Evolutionary conservation across 2,888 invertebrate genomes (phyloP).

Genomic region (Sphinx pinastri): DNA sequence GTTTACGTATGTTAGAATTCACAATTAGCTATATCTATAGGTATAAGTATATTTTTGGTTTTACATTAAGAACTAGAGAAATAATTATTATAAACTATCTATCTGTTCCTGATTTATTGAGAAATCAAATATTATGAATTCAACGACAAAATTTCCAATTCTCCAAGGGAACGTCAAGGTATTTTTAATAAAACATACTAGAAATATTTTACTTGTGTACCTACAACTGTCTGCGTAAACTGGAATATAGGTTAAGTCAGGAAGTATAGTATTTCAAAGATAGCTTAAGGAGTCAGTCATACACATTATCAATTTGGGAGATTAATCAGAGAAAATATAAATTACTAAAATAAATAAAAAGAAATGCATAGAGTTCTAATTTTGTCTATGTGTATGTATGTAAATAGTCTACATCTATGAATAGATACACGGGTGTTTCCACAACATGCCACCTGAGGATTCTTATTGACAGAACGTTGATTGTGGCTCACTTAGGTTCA

Average conservation of each 20-base stretch:
- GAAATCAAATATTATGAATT: background rate
- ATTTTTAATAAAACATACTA: background rate
- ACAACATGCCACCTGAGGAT: conserved; percentile 51
- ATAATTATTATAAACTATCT: too few relatives aligned
- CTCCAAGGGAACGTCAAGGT: background rate
- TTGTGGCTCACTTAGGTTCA: conserved; percentile 43
- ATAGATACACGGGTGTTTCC: conserved; percentile 51
- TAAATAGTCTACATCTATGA: conserved; percentile 45
- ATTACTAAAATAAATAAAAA: conserved; percentile 50
- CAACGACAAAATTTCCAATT: background rate
- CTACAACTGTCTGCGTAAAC: background rate
- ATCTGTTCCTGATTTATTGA: too few relatives aligned
- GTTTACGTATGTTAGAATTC: background rate
- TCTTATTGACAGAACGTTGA: conserved; percentile 30
- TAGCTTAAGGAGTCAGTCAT: background rate
- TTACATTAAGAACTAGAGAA: too few relatives aligned
- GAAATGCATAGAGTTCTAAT: conserved; percentile 66
- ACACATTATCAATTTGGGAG: background rate
- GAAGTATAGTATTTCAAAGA: background rate
- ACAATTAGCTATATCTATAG: background rate
- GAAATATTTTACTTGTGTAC: background rate
- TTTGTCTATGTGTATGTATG: conserved; percentile 17
- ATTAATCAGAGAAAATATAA: conserved; percentile 23
- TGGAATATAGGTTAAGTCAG: background rate
- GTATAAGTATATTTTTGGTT: too few relatives aligned